phyloP scores from a whole-genome alignment of 2,113 vertebrate species.

The Pantherophis guttatus region DNA sequence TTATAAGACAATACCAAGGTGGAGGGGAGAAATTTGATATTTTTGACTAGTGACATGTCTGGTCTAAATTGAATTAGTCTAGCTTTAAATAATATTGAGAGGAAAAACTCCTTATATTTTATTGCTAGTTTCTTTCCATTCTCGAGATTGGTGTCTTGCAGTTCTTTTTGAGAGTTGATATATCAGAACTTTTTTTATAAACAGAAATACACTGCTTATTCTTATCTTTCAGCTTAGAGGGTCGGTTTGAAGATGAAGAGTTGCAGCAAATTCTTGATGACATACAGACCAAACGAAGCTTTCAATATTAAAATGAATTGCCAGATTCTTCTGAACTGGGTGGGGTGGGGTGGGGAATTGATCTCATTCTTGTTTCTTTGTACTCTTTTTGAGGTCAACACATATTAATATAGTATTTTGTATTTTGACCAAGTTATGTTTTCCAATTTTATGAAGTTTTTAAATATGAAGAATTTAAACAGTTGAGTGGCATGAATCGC shows the following conservation, averaged over 20 bases:
- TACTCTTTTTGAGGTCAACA: neutral
- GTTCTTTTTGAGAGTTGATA: neutral
- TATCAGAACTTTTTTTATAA: neutral
- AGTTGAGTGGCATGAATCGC: neutral
- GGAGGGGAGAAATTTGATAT: neutral
- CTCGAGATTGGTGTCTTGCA: neutral
- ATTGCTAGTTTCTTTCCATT: neutral
- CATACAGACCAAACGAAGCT: constrained; percentile 97
- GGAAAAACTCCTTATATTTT: neutral
- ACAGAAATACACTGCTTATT: neutral
- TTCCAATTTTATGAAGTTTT: neutral
- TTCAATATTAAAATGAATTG: constrained; percentile 80
- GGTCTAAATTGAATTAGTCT: neutral
- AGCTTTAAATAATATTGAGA: neutral
- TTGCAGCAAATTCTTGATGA: constrained; percentile 97
- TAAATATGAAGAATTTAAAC: neutral
- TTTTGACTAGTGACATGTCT: neutral
- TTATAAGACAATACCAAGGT: neutral
- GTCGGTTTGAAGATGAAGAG: constrained; percentile 94
- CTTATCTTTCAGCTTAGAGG: constrained; percentile 81
- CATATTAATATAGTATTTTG: neutral
- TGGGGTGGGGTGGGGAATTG: neutral
- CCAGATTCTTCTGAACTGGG: neutral
- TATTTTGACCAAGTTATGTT: neutral
- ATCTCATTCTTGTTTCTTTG: neutral